Conservation (phyloP, 2,113 vertebrate species). For the Microtus montanus region DNA sequence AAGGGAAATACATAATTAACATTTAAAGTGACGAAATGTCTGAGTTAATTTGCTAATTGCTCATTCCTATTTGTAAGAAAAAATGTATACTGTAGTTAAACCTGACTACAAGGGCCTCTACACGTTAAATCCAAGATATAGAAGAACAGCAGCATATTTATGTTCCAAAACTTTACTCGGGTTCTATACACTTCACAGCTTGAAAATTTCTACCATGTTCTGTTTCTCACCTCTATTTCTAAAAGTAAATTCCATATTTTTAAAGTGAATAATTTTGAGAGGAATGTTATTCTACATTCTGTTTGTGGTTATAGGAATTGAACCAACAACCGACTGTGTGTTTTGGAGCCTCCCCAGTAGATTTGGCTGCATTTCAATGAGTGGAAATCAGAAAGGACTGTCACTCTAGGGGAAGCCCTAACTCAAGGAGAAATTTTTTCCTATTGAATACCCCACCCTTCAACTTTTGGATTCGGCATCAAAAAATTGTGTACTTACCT, state of each 20-base stretch:
- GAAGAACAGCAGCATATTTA: not conserved
- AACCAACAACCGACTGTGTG: rapidly evolving
- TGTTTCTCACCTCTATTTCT: not conserved
- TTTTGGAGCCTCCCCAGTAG: not conserved
- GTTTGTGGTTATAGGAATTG: not conserved
- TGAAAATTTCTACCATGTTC: not conserved
- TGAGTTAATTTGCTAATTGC: not conserved
- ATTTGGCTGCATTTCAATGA: not conserved
- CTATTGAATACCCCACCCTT: not conserved
- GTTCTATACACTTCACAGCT: not conserved
- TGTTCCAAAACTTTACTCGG: not conserved
- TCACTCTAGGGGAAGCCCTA: not conserved
- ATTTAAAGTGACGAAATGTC: not conserved
- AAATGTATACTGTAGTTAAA: not conserved
- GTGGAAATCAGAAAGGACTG: not conserved
- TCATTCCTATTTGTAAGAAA: not conserved
- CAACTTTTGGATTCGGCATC: not conserved
- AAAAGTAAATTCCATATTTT: not conserved
- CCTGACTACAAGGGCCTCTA: not conserved
- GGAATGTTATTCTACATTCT: not conserved
- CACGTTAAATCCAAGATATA: not conserved
- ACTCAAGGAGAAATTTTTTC: not conserved
- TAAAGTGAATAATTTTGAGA: not conserved
- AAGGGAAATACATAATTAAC: not conserved
- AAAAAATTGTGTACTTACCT: not conserved